Evolutionary conservation across 2,113 vertebrate genomes (phyloP).

Genomic region (Callocephalon fimbriatum): DNA sequence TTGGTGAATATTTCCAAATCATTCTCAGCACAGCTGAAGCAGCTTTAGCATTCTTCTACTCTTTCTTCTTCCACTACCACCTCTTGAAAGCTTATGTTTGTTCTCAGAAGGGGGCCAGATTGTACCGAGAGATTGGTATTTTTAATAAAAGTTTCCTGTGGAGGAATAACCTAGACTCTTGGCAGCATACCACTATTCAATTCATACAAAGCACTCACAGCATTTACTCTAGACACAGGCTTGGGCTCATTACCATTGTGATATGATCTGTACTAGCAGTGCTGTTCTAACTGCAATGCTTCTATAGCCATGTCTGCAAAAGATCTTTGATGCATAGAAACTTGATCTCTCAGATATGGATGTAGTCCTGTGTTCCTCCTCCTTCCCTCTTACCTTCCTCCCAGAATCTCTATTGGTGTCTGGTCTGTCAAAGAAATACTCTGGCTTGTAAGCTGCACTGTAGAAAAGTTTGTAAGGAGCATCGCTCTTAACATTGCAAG

Average conservation of each 20-base stretch:
- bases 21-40: background rate
- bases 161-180: background rate
- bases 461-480: background rate
- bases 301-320: background rate
- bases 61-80: background rate
- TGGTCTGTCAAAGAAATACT: background rate
- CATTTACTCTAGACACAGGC: background rate
- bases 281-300: background rate
- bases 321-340: background rate
- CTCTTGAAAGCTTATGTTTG: background rate
- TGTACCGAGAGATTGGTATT: background rate
- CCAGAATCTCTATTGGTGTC: fast-evolving
- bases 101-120: background rate
- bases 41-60: background rate
- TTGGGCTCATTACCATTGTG: background rate
- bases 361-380: background rate
- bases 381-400: background rate
- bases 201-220: background rate
- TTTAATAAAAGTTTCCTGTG: background rate
- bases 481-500: background rate
- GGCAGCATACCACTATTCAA: background rate
- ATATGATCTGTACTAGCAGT: background rate
- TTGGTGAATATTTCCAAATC: background rate
- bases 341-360: background rate
- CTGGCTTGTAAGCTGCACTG: background rate